A percentile compares a stretch with the other conserved stretches of the same genome.
phyloP scores from a whole-genome alignment of 2,888 invertebrate species.

The Trachelus troglodyta region DNA sequence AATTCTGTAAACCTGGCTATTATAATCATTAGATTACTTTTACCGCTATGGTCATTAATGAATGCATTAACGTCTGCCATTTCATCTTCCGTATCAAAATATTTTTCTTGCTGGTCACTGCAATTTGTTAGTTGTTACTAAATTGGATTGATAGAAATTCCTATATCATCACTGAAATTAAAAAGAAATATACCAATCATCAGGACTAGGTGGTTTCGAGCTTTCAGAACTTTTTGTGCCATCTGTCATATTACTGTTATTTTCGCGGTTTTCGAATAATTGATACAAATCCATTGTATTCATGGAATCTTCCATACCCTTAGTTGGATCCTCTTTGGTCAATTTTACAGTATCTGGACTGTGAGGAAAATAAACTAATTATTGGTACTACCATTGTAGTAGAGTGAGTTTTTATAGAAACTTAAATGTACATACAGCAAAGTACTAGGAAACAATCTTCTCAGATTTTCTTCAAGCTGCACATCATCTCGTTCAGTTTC shows the following conservation, averaged over 20 bases:
- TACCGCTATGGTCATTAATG: conserved; percentile 67
- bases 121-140: neutral
- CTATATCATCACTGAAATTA: neutral
- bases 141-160: neutral
- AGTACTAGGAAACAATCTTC: conserved; percentile 74
- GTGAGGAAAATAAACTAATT: conserved; percentile 16
- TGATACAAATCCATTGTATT: conserved; percentile 74
- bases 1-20: conserved; percentile 72
- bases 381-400: conserved; percentile 18
- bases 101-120: conserved; percentile 62
- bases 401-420: conserved; percentile 20
- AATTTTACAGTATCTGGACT: conserved; percentile 63
- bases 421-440: conserved; percentile 64
- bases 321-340: conserved; percentile 64
- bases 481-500: conserved; percentile 73
- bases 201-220: conserved; percentile 56
- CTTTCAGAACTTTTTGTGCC: conserved; percentile 52
- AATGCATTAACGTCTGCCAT: conserved; percentile 74
- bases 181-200: conserved; percentile 33
- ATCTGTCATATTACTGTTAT: conserved; percentile 42
- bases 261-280: conserved; percentile 69
- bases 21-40: conserved; percentile 70
- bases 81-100: conserved; percentile 77
- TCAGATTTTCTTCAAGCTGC: conserved; percentile 74
- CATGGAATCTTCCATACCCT: conserved; percentile 70